Evolutionary conservation across 2,113 vertebrate species (phyloP).

Genomic region (Caretta caretta): DNA sequence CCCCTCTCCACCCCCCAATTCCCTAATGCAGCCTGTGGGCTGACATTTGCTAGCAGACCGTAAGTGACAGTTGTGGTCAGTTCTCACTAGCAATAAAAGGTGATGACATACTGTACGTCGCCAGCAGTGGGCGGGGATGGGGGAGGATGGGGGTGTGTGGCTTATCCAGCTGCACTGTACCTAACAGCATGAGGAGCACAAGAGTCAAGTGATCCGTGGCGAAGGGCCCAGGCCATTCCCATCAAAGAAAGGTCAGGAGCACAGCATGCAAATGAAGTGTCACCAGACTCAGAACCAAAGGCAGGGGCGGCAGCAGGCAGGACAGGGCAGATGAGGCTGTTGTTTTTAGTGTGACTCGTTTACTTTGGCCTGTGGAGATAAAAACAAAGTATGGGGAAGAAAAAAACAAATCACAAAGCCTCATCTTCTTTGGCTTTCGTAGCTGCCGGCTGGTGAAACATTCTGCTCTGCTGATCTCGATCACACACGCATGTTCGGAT

Average conservation of each 20-base stretch:
- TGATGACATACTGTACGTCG: neutral
- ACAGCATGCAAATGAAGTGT: neutral
- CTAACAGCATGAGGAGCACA: neutral
- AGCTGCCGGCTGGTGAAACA: neutral
- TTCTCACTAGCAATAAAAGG: neutral
- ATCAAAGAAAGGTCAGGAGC: constrained; percentile 18
- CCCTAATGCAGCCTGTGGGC: neutral
- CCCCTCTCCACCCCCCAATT: neutral
- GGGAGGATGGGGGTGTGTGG: neutral
- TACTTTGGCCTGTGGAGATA: neutral
- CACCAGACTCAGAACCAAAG: neutral
- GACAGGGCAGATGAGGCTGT: neutral
- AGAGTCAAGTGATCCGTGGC: neutral
- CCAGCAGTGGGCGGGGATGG: accelerated
- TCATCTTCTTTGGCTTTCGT: neutral
- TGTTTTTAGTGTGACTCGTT: neutral
- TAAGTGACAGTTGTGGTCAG: neutral
- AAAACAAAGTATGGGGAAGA: neutral
- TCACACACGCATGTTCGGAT: neutral
- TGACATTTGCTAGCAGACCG: neutral
- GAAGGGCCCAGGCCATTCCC: neutral
- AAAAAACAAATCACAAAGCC: accelerated
- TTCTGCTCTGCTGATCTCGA: neutral
- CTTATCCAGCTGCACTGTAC: neutral
- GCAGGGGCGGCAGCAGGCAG: neutral